phyloP scores from a whole-genome alignment of 2,113 vertebrate species.

The Xiphophorus maculatus region DNA sequence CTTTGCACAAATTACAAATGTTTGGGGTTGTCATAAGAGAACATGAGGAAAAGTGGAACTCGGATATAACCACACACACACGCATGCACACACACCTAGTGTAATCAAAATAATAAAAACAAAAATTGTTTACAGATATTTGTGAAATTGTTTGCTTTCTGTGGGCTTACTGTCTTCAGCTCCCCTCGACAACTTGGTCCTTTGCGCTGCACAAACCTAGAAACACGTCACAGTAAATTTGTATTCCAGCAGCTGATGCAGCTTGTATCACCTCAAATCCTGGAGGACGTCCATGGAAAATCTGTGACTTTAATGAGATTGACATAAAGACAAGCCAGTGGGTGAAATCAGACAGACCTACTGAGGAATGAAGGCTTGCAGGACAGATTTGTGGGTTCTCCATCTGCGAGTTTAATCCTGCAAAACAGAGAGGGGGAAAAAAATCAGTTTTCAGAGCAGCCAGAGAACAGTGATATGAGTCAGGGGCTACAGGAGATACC shows the following conservation, averaged over 20 bases:
- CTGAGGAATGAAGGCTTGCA: slow-evolving; percentile 48
- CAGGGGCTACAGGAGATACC: slow-evolving; percentile 46
- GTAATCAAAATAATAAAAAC: slow-evolving; percentile 4
- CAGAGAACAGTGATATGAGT: slow-evolving; percentile 31
- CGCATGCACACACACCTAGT: background rate
- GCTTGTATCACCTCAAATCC: slow-evolving; percentile 48
- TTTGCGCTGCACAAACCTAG: slow-evolving; percentile 44
- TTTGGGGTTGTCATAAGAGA: no score
- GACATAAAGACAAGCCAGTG: slow-evolving; percentile 53
- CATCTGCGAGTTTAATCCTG: slow-evolving; percentile 77
- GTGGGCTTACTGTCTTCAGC: slow-evolving; percentile 23
- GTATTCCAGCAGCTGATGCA: slow-evolving; percentile 49
- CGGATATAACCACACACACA: background rate
- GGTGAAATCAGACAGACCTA: slow-evolving; percentile 46
- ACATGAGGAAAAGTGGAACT: background rate
- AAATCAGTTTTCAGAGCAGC: slow-evolving; percentile 60
- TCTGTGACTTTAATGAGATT: slow-evolving; percentile 60
- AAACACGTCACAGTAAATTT: slow-evolving; percentile 50
- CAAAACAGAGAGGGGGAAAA: background rate
- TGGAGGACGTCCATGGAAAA: slow-evolving; percentile 54
- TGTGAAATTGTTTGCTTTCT: slow-evolving; percentile 18
- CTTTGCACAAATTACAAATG: no score
- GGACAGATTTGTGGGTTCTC: slow-evolving; percentile 67
- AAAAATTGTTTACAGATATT: slow-evolving; percentile 6
- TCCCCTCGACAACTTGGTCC: slow-evolving; percentile 34